Base-by-base conservation (phyloP, 2,888 invertebrate genomes). In the Drosophila lutescens region DNA sequence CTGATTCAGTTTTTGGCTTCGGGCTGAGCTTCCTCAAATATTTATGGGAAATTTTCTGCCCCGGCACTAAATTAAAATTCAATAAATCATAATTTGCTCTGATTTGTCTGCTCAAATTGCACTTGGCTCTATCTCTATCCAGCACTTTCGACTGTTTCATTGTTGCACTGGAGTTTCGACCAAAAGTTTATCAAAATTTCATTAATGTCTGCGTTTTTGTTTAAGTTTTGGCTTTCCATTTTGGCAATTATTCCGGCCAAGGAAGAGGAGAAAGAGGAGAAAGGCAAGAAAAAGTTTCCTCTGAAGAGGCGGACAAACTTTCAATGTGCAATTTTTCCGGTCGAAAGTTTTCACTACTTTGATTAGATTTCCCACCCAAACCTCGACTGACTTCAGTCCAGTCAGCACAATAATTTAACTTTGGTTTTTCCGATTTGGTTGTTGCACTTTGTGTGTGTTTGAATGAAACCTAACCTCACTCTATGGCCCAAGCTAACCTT, bases 1-100 rank as follows among this genome's bases (percentile, higher is more conserved):
- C 60, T 77, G 78, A 74, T 69, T 60, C 47, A 46, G 26, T 36
- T 50, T 58, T 47, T 17, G 43, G 59, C 55, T 58, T 20, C 38
- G 34, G 56, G 51, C 61, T 34, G 40, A 10, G 58, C 69, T 57
- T 77, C 79, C 86, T 88, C 78, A 89, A 86, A 88, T 88, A 88
- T 88, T 88, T 86, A 88, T 88, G 81, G 77, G 77, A 76, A 80
- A 80, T 77, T 77, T 58, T 65, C 61, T 44, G 76, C 76, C 15
- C 76, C 49, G 59, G 74, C 77, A 82, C 75, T 88, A 90, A 90
- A 90, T 90, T 89, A 90, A 89, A 89, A 88, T 77, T 81, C 88
- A 89, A 90, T 90, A 89, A 89, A 90, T 90, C 89, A 90, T 89
- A 76, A 88, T 90, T 89, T 90, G 79, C 76, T 80, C 76, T 75